Evolutionary conservation across 2,113 vertebrate species (phyloP), one percentile per base, ranked within the genome.

Genomic region (Salvelinus sp.): DNA sequence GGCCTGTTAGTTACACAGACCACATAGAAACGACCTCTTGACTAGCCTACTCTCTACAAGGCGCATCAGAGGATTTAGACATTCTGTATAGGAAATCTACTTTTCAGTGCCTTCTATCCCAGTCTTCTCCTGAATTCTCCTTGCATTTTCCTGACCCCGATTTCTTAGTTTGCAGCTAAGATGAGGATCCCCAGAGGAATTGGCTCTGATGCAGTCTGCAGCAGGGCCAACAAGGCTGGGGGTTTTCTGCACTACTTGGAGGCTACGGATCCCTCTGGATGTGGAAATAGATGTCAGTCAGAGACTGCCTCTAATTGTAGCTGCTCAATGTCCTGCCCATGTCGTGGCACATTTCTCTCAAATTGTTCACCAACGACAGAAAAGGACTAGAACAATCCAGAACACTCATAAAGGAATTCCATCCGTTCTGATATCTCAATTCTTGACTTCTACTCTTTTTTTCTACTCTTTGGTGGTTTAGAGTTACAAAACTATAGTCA

Each of bases 161-260:
- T 89, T 91, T 87, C 65, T 68, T 65, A 72, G 80, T 90, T 85
- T 89, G 82, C 67, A 73, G 88, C 89, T 86, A 80, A 90, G 90
- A 91, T 91, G 87, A 88, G 69, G 77, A 77, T 81, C 88, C 91
- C 87, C 84, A 23, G 69, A 70, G 86, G 90, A 87, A 77, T 58
- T 54, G 75, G 73, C 74, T 89, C 78, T 72, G 75, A 88, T 84
- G 88, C 82, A 78, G 79, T 67, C 76, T 85, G 84, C 77, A 83
- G 79, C 65, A 81, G 28, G 75, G 77, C 70, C 72, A 83, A 75
- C 63, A 76, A 83, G 66, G 64, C 78, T 83, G 75, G 63, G 50
- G 80, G 48, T 82, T 86, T 76, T 79, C 77, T 78, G 66, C 22
- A 76, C 75, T 87, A 73, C 77, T 78, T 70, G 3, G 68, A 87